These are phyloP conservation scores for Peromyscus nudipes DNA, from an alignment of 2,797 vertebrate genomes.

Conservation along the genomic window DNA sequence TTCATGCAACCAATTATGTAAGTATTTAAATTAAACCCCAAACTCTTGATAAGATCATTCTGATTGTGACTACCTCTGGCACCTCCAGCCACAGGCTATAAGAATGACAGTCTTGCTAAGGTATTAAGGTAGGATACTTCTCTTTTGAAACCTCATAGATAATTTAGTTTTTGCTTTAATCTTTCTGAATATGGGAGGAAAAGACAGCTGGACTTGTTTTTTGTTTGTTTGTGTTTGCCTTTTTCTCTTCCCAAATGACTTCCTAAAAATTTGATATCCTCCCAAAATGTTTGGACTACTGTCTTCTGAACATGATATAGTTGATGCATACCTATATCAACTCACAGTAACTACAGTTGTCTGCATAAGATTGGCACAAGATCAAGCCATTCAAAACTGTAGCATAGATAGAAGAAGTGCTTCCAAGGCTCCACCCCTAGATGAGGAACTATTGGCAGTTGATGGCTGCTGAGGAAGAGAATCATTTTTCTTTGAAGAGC, in stretches of 20 bases:
- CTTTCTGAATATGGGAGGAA: not conserved
- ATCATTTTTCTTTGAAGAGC: not conserved
- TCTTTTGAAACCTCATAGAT: not conserved
- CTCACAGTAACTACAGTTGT: not conserved
- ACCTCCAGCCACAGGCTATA: not conserved
- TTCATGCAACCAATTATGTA: not conserved
- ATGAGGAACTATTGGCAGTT: not conserved
- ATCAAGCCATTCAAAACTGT: not conserved
- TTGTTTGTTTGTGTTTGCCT: not conserved
- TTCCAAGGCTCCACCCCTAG: not conserved
- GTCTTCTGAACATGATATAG: not conserved
- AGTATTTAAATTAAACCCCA: not conserved
- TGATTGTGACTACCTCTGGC: not conserved
- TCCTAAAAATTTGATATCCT: slow-evolving; percentile 71
- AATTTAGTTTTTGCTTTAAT: slow-evolving; percentile 18
- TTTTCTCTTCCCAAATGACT: slow-evolving; percentile 60
- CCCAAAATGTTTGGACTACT: slow-evolving; percentile 59
- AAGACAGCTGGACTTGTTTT: slow-evolving; percentile 28
- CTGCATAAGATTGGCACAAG: not conserved
- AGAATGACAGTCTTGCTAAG: not conserved
- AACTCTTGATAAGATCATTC: not conserved
- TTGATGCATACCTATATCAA: not conserved
- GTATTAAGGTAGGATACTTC: not conserved
- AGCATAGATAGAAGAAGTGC: not conserved
- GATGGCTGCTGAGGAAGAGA: not conserved